Conservation (phyloP, 2,113 vertebrate species). For the Neogale vison region DNA sequence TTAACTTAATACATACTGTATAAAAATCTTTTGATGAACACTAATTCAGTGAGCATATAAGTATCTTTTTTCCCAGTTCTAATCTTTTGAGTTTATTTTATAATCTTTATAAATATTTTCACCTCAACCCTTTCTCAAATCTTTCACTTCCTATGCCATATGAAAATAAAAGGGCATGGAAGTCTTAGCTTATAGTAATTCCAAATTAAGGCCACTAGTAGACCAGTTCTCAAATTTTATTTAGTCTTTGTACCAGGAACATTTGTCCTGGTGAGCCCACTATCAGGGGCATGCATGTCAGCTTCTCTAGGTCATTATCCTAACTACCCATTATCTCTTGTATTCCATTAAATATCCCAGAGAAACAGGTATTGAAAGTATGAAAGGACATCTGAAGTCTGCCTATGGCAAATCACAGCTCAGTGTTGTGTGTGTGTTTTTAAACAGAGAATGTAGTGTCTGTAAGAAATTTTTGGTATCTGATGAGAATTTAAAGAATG, state of each 20-base stretch:
- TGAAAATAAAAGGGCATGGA: background rate
- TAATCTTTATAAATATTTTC: background rate
- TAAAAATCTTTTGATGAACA: background rate
- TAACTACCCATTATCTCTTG: background rate
- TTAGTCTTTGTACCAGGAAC: background rate
- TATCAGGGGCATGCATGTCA: background rate
- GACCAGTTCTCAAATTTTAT: background rate
- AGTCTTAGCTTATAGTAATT: background rate
- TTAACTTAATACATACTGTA: constrained; percentile 9
- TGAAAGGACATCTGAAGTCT: background rate
- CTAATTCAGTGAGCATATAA: background rate
- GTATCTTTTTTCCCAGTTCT: background rate
- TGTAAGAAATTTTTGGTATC: constrained; percentile 12
- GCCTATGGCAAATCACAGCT: background rate
- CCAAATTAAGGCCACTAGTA: background rate
- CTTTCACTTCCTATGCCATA: background rate
- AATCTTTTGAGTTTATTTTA: background rate
- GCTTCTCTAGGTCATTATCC: background rate
- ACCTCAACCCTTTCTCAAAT: background rate
- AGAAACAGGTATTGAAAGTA: background rate
- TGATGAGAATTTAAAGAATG: constrained; percentile 11
- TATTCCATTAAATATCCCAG: background rate
- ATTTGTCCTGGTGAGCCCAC: background rate
- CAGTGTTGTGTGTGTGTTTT: background rate
- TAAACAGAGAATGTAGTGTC: background rate